Percentiles rank a stretch among this genome's conserved stretches.
These are phyloP conservation scores for Cardiocondyla obscurior DNA, from an alignment of 1,140 invertebrate species.

Conservation along the genomic window DNA sequence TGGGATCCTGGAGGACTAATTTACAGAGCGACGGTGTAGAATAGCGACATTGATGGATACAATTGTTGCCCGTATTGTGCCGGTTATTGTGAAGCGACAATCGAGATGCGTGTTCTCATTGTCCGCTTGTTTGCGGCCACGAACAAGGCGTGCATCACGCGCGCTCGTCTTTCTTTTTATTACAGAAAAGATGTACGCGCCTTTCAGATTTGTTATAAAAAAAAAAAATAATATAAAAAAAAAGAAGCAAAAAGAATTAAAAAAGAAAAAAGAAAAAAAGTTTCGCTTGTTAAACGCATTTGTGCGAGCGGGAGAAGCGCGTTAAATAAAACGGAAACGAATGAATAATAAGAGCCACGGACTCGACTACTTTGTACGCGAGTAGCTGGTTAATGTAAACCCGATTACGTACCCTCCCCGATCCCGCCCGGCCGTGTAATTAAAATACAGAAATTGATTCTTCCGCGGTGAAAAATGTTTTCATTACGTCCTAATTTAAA, in stretches of 20 bases:
- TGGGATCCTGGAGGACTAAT: slow-evolving; percentile 76
- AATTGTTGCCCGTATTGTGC: slow-evolving; percentile 74
- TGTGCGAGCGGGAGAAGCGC: not conserved
- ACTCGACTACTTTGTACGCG: slow-evolving; percentile 12
- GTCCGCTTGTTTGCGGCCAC: slow-evolving; percentile 76
- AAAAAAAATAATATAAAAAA: no score
- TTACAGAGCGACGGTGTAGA: slow-evolving; percentile 72
- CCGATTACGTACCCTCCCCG: slow-evolving; percentile 1
- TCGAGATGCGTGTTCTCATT: slow-evolving; percentile 72
- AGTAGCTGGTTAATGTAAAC: not conserved
- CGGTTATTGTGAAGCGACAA: slow-evolving; percentile 73
- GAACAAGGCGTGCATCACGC: not conserved
- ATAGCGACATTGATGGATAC: slow-evolving; percentile 77
- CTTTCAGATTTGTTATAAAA: not conserved
- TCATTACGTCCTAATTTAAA: slow-evolving; percentile 41
- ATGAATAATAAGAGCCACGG: slow-evolving; percentile 18
- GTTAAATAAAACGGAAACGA: not conserved
- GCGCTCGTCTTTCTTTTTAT: slow-evolving; percentile 20
- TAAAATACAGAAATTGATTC: slow-evolving; percentile 42
- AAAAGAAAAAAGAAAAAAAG: not conserved
- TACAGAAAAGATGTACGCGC: not conserved
- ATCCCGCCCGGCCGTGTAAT: slow-evolving; percentile 26
- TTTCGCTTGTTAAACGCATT: not conserved
- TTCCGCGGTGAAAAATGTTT: slow-evolving; percentile 16
- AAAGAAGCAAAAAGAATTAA: no score